A percentile compares a stretch with the other conserved stretches of the same genome.
Evolutionary conservation across 2,888 invertebrate species (phyloP).

Genomic region (Itoplectis maculator): DNA sequence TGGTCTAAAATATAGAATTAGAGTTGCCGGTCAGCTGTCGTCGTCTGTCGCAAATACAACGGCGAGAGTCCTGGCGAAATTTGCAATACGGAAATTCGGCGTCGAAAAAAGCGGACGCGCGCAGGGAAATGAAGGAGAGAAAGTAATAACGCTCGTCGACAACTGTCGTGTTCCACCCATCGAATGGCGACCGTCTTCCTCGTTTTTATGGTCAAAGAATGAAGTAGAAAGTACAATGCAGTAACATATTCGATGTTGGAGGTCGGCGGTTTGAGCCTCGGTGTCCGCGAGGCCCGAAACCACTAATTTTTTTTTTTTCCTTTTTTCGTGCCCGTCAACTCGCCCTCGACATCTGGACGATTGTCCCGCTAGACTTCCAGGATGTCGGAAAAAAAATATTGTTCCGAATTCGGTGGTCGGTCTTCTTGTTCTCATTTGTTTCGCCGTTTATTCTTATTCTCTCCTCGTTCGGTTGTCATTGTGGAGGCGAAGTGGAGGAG

Average conservation of each 20-base stretch:
- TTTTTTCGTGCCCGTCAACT: slow-evolving; percentile 52
- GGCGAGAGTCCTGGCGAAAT: too few relatives aligned
- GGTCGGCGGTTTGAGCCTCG: slow-evolving; percentile 40
- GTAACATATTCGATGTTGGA: slow-evolving; percentile 16
- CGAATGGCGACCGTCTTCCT: slow-evolving; percentile 2
- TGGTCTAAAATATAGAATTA: background rate
- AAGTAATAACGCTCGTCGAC: slow-evolving; percentile 41
- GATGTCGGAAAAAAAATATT: slow-evolving; percentile 63
- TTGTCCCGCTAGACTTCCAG: slow-evolving; percentile 65
- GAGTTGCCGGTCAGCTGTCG: background rate
- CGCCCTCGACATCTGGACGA: slow-evolving; percentile 67
- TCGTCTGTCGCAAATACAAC: too few relatives aligned
- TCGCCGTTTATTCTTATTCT: background rate
- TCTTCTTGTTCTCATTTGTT: slow-evolving; percentile 29
- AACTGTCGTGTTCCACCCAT: slow-evolving; percentile 41
- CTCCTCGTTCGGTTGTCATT: slow-evolving; percentile 15
- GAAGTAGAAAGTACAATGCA: slow-evolving; percentile 12
- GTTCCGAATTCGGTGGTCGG: slow-evolving; percentile 54
- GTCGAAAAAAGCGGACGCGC: background rate
- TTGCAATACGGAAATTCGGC: background rate
- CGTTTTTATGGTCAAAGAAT: slow-evolving; percentile 23
- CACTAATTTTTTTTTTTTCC: slow-evolving; percentile 48
- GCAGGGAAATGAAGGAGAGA: slow-evolving; percentile 39
- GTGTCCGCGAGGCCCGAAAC: slow-evolving; percentile 39
- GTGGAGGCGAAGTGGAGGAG: slow-evolving; percentile 1